phyloP scores from a whole-genome alignment of 1,140 invertebrate genomes.

The Drosophila erecta region DNA sequence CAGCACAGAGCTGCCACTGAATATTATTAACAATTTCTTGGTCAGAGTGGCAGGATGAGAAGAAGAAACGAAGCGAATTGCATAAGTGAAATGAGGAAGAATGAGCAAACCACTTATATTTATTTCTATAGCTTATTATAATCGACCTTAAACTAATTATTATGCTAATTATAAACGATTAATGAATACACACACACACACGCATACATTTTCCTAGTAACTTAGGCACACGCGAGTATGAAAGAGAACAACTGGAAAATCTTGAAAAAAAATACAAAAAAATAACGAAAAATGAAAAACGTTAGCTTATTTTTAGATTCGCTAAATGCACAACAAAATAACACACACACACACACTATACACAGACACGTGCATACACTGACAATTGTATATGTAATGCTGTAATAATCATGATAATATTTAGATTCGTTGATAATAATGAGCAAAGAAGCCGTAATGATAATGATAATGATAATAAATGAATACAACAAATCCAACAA shows the following conservation, averaged over 20 bases:
- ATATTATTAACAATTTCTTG: constrained; percentile 29
- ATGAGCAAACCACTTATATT: constrained; percentile 57
- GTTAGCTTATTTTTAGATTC: constrained; percentile 49
- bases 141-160: constrained; percentile 68
- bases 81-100: constrained; percentile 15
- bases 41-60: constrained; percentile 27
- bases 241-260: constrained; percentile 5
- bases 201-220: constrained; percentile 66
- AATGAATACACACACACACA: constrained; percentile 26
- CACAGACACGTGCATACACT: constrained; percentile 35
- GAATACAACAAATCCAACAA: constrained; percentile 48
- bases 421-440: constrained; percentile 58
- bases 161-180: constrained; percentile 64
- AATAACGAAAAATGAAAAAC: constrained; percentile 16
- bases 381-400: constrained; percentile 64
- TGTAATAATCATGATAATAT: constrained; percentile 69
- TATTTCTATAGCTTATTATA: constrained; percentile 76
- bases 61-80: constrained; percentile 25
- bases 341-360: constrained; percentile 21
- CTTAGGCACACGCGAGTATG: constrained; percentile 51
- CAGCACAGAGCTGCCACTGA: constrained; percentile 12
- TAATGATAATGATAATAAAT: constrained; percentile 62
- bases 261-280: constrained; percentile 15
- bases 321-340: constrained; percentile 21
- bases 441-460: constrained; percentile 53